Base-by-base conservation (phyloP, 2,113 vertebrate genomes). In the Forbesichthys agassizii region DNA sequence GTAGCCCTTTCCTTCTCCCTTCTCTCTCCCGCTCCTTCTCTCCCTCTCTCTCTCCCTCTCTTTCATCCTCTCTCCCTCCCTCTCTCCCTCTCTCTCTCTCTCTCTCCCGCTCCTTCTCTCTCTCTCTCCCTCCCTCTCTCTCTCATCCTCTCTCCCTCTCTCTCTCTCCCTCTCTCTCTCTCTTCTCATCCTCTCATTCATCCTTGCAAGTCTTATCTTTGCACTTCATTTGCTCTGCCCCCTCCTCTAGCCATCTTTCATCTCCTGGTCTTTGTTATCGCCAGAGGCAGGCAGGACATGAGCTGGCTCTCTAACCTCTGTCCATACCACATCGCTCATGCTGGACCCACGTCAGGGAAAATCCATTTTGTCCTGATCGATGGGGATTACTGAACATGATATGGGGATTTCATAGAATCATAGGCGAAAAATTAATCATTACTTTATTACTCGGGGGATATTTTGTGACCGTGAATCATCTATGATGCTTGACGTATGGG, bases 171-270 rank as follows among this genome's bases (percentile, higher is more conserved):
- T 16, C 47, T 48, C 11, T 20, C 14, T 42, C 42, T 66, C 12
- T n/a, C 67, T 73, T 77, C 27, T 46, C 36, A 11, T 82, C 49
- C 33, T 5, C n/a, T 13, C 51, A 54, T 48, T 80, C 78, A 83
- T 78, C 68, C 70, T 76, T 80, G 82, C 69, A 78, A 62, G 73
- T 69, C 77, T 84, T 81, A 86, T 89, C 88, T 83, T 48, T 64
- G 53, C 52, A 9, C 71, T 81, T 84, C 74, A 64, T 57, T 83
- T 72, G 60, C 82, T 64, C 60, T 77, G 66, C 72, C 73, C 73
- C 69, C 57, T 81, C 59, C 69, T 70, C 70, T 69, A 70, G 68
- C 48, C 1, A 9, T 59, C 64, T 83, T 66, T 84, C 84, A 81
- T 84, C 83, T 73, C 49, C 63, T 68, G 47, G 73, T 69, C 71